These are phyloP conservation scores for Phataginus tetradactyla DNA, from an alignment of 2,797 vertebrate species.

Conservation along the genomic window DNA sequence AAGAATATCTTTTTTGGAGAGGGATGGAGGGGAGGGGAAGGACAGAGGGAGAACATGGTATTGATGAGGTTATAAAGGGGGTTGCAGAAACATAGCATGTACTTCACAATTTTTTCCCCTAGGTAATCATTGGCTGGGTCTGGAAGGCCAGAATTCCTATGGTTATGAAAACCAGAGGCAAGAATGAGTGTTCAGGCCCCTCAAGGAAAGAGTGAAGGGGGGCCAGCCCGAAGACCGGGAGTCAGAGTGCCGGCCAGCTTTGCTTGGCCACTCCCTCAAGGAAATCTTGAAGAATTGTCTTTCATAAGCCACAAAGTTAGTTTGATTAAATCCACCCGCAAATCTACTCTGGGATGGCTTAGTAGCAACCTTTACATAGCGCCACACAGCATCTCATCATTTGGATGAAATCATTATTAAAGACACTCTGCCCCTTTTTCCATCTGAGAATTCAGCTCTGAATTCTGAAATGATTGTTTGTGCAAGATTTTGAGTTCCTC, in stretches of 20 bases:
- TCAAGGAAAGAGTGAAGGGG: not conserved
- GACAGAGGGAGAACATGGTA: not conserved
- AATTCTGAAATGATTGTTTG: not conserved
- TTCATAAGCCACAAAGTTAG: not conserved
- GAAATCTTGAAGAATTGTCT: not conserved
- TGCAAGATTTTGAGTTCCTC: not conserved
- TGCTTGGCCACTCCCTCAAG: not conserved
- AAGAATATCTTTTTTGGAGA: not conserved
- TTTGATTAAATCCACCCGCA: not conserved
- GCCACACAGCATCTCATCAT: not conserved
- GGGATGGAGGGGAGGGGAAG: not conserved
- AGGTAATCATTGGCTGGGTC: not conserved
- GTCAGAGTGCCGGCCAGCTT: not conserved
- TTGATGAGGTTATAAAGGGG: not conserved
- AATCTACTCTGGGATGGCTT: not conserved
- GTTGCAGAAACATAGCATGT: not conserved
- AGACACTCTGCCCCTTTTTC: not conserved
- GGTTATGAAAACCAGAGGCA: not conserved
- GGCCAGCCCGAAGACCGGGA: not conserved
- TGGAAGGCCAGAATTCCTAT: not conserved
- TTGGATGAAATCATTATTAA: not conserved
- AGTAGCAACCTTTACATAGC: not conserved
- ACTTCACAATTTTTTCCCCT: not conserved
- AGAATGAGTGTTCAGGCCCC: not conserved
- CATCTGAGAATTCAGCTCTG: conserved; percentile 3